Conservation (phyloP, 2,888 invertebrate genomes). For the Melanchra persicariae region DNA sequence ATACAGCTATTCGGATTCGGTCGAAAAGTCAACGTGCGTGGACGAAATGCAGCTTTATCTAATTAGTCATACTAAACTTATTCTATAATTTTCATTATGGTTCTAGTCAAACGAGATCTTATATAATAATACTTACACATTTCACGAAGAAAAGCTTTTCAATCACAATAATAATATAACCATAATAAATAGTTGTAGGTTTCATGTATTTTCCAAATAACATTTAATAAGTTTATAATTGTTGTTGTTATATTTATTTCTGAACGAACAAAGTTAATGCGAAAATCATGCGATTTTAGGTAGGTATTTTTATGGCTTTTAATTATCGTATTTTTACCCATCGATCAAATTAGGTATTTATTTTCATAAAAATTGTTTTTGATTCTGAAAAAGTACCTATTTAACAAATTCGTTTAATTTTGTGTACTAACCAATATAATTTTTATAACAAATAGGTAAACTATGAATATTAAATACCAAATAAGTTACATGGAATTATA, state of each 20-base stretch:
- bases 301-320: slow-evolving; percentile 2
- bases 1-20: not conserved
- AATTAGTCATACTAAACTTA: slow-evolving; percentile 17
- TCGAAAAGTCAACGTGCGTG: not conserved
- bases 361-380: not conserved
- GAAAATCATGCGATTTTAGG: not conserved
- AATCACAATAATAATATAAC: slow-evolving; percentile 37
- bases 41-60: slow-evolving; percentile 16
- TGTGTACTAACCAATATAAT: no score
- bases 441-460: not conserved
- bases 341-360: not conserved
- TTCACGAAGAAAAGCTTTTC: slow-evolving; percentile 56
- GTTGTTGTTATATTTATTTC: not conserved
- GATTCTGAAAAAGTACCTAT: not conserved
- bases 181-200: slow-evolving; percentile 38
- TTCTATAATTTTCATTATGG: slow-evolving; percentile 13
- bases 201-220: slow-evolving; percentile 21
- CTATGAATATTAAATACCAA: not conserved
- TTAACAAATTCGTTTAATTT: not conserved
- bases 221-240: not conserved
- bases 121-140: slow-evolving; percentile 30
- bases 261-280: not conserved
- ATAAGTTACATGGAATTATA: not conserved
- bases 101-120: slow-evolving; percentile 39
- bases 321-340: not conserved